Conservation (phyloP, 2,888 invertebrate species). For the Tuberolachnus salignus region DNA sequence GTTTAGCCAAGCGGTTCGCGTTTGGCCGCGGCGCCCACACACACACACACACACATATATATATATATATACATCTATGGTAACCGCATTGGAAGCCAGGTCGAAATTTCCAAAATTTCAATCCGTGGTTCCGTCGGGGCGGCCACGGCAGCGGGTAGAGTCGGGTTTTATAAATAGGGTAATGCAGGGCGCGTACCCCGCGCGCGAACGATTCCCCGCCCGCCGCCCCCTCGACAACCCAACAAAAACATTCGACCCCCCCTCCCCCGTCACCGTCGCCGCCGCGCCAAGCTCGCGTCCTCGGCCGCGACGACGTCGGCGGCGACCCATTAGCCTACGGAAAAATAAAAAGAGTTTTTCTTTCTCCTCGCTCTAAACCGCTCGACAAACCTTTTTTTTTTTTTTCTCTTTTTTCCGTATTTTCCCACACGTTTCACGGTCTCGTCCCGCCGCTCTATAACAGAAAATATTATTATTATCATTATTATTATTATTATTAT, state of each 20-base stretch:
- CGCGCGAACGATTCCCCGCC: too few relatives aligned
- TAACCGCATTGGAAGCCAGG: slow-evolving; percentile 27
- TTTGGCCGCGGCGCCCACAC: slow-evolving; percentile 16
- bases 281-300: too few relatives aligned
- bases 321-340: slow-evolving; percentile 49
- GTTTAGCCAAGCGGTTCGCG: slow-evolving; percentile 55
- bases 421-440: slow-evolving; percentile 23
- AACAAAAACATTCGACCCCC: slow-evolving; percentile 53
- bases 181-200: neutral
- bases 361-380: slow-evolving; percentile 1
- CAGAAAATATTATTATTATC: slow-evolving; percentile 49
- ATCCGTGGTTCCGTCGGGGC: neutral
- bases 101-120: slow-evolving; percentile 53
- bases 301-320: too few relatives aligned
- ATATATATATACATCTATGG: neutral
- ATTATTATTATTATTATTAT: too few relatives aligned
- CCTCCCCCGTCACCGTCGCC: too few relatives aligned
- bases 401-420: slow-evolving; percentile 35
- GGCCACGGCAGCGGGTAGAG: neutral
- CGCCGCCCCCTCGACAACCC: slow-evolving; percentile 48
- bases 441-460: neutral
- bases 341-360: slow-evolving; percentile 29
- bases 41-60: neutral
- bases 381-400: slow-evolving; percentile 51
- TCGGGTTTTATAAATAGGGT: too few relatives aligned